Evolutionary conservation across 2,797 vertebrate genomes (phyloP).

Genomic region (Schizothorax lantsangensis): DNA sequence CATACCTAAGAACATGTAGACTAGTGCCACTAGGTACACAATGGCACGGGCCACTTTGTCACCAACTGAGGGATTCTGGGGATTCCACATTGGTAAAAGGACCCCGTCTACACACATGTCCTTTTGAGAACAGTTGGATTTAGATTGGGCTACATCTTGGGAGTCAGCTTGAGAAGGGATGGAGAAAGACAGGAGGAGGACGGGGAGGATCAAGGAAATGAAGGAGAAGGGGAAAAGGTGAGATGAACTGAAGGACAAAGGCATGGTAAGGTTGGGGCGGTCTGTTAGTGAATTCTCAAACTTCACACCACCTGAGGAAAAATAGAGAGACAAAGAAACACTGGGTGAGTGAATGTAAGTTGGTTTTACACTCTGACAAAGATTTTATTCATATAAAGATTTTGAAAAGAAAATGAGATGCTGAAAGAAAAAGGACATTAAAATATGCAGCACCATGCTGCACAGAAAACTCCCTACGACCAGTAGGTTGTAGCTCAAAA

Average conservation of each 20-base stretch:
- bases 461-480: background rate
- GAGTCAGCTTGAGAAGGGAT: slow-evolving; percentile 54
- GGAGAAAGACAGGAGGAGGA: slow-evolving; percentile 47
- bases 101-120: slow-evolving; percentile 81
- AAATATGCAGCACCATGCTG: background rate
- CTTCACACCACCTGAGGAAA: slow-evolving; percentile 36
- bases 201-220: slow-evolving; percentile 38
- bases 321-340: slow-evolving; percentile 20
- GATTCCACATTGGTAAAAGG: slow-evolving; percentile 85
- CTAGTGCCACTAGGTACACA: slow-evolving; percentile 85
- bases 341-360: background rate
- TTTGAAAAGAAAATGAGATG: background rate
- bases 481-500: background rate
- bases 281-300: background rate
- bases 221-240: slow-evolving; percentile 43
- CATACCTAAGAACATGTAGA: slow-evolving; percentile 90
- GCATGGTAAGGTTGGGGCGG: slow-evolving; percentile 48
- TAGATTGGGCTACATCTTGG: slow-evolving; percentile 43
- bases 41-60: slow-evolving; percentile 87
- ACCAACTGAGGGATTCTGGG: slow-evolving; percentile 85
- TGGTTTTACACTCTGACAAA: background rate
- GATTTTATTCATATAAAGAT: background rate
- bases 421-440: background rate
- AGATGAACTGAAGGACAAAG: slow-evolving; percentile 47
- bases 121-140: slow-evolving; percentile 72